Percentiles rank a stretch among this genome's conserved stretches.
phyloP scores from a whole-genome alignment of 1,140 invertebrate species.

The Solen grandis region DNA sequence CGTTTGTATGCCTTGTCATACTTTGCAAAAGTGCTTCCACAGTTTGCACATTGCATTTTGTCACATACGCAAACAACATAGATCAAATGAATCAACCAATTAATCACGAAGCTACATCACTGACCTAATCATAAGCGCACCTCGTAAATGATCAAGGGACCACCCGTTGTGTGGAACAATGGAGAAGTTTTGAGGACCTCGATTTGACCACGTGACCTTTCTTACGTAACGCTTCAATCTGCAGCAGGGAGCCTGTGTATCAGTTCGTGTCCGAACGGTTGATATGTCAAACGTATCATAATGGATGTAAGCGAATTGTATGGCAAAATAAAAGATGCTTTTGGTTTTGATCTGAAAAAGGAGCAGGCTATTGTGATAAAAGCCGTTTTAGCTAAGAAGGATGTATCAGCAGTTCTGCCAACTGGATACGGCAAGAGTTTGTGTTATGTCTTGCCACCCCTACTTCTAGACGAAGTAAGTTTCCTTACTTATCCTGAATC shows the following conservation, averaged over 20 bases:
- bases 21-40: background rate
- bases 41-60: slow-evolving; percentile 19
- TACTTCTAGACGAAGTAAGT: background rate
- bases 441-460: slow-evolving; percentile 16
- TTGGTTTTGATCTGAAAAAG: slow-evolving; percentile 20
- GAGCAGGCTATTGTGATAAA: background rate
- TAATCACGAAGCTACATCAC: too few species aligned
- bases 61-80: background rate
- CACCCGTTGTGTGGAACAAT: too few species aligned
- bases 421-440: slow-evolving; percentile 22
- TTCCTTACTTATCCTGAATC: background rate
- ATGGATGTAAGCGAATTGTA: background rate
- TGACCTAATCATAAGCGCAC: too few species aligned
- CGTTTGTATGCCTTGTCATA: background rate
- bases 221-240: too few species aligned
- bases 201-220: too few species aligned
- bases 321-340: background rate
- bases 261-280: too few species aligned
- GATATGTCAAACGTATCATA: too few species aligned
- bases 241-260: too few species aligned
- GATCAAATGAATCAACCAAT: too few species aligned
- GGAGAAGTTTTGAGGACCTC: too few species aligned
- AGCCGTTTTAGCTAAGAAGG: slow-evolving; percentile 1
- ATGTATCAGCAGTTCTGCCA: slow-evolving; percentile 20
- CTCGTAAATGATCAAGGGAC: too few species aligned